A percentile compares a stretch with the other conserved stretches of the same genome.
Conservation (phyloP, 2,888 invertebrate species). For the Andrena haemorrhoa region DNA sequence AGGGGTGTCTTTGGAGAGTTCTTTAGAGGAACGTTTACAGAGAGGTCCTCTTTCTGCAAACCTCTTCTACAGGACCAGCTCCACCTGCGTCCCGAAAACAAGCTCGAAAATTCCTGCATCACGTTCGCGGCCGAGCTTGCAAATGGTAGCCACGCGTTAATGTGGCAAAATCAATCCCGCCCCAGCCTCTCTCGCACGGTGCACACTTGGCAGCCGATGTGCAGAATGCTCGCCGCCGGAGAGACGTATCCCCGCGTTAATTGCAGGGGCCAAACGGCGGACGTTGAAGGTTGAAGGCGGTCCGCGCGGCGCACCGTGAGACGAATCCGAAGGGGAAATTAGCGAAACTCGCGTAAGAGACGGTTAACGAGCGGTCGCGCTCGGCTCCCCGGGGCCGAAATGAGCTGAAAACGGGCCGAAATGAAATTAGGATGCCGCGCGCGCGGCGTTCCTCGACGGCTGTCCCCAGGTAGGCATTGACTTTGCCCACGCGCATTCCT, state of each 20-base stretch:
- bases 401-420: conserved; percentile 50
- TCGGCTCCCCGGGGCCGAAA: conserved; percentile 29
- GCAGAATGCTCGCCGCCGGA: too few relatives aligned
- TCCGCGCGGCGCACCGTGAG: neutral
- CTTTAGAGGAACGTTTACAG: too few relatives aligned
- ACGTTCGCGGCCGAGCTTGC: too few relatives aligned
- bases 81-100: too few relatives aligned
- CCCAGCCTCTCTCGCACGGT: too few relatives aligned
- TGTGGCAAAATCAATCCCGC: too few relatives aligned
- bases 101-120: too few relatives aligned
- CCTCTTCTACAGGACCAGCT: too few relatives aligned
- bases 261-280: conserved; percentile 7
- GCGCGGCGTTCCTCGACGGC: conserved; percentile 49
- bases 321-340: conserved; percentile 24
- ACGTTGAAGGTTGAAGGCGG: conserved; percentile 13
- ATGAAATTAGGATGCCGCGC: conserved; percentile 67
- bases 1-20: too few relatives aligned
- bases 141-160: too few relatives aligned
- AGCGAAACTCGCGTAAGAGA: conserved; percentile 20
- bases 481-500: conserved; percentile 66
- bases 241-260: conserved; percentile 2
- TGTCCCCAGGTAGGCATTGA: conserved; percentile 60
- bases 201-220: too few relatives aligned
- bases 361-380: conserved; percentile 27
- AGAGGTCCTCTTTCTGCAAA: too few relatives aligned